Base-by-base conservation (phyloP, 2,113 vertebrate genomes). In the Otocyon megalotis region DNA sequence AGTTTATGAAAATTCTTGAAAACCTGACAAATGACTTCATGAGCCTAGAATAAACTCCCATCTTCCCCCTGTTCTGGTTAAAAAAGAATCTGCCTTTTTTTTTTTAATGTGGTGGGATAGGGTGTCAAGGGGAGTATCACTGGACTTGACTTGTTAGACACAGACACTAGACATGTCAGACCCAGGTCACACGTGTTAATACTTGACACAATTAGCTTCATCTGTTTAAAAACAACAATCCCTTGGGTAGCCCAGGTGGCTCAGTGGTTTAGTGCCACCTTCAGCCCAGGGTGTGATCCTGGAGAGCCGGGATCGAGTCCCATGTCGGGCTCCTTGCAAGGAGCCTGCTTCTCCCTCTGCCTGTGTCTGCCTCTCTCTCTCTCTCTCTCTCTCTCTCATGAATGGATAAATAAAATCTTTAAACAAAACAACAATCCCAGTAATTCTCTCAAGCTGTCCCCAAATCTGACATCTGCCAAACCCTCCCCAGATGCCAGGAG, bases 391-490 rank as follows among this genome's bases (percentile, higher is more conserved):
- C 43, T 43, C 43, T 43, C 43, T 43, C 43, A 43, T 43, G 43
- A 43, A 43, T 43, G 43, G 43, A 43, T 43, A 43, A 43, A 43
- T 43, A 43, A 43, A 43, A 43, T 43, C 43, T 43, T 43, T 43
- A 43, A 43, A 43, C 43, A 97, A 94, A 94, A 93, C 88, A 97
- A 90, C 90, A 96, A 91, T 53, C 90, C 16, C 8, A 20, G 5
- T 67, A 74, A 81, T 90, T 97, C 94, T 96, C 87, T 67, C 82
- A 96, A 94, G 89, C 60, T 4, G 1, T 88, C 94, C 90, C 79
- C 95, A 69, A 96, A 97, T 96, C 50, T 7, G 35, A 62, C 91
- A 28, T 97, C 97, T 97, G 97, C 95, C 88, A 97, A 98, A 93
- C 22, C 89, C 77, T 86, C 94, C 82, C 50, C 95, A 96, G 95